Base-by-base conservation (phyloP, 2,113 vertebrate species). In the Eulemur rufifrons region DNA sequence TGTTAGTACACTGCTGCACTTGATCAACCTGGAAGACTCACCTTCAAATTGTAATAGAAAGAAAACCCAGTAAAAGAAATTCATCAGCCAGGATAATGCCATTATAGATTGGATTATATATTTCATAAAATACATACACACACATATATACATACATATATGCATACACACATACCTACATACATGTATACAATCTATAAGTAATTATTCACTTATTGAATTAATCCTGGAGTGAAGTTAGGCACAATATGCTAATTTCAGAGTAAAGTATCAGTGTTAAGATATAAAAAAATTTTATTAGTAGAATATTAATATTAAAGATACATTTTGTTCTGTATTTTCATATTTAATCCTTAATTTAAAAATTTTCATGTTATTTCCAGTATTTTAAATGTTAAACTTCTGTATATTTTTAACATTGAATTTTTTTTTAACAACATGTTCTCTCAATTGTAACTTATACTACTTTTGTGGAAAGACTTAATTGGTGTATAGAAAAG, bases 341-440 rank as follows among this genome's bases (percentile, higher is more conserved):
- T 89, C 4, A 42, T 80, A 80, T 96, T 92, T 94, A 89, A 20
- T 77, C 8, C 34, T 77, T 90, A 91, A 77, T 52, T 77, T 71
- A 77, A 68, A 32, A 64, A 69, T 71, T 89, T 64, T 1, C 50
- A 68, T 73, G 37, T 93, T 80, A 39, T 86, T 84, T 93, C 84
- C 37, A 61, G 0, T 69, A 56, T 59, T 91, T 95, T 78, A 74
- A 14, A 71, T 83, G 34, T 78, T 87, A 95, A 37, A 21, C 9
- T 89, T 89, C 4, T 87, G 8, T 68, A 23, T 66, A 69, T 94
- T 93, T 82, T 93, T 69, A 91, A 45, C 25, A 63, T 37, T 45
- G 80, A 88, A 90, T 63, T 61, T n/a, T 78, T 78, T 69, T 69
- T 84, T 18, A 61, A 85, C 61, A 42, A 82, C 63, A 77, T 34